A percentile compares a stretch with the other conserved stretches of the same genome.
Evolutionary conservation across 2,797 vertebrate species (phyloP).

Genomic region (Molossus molossus): DNA sequence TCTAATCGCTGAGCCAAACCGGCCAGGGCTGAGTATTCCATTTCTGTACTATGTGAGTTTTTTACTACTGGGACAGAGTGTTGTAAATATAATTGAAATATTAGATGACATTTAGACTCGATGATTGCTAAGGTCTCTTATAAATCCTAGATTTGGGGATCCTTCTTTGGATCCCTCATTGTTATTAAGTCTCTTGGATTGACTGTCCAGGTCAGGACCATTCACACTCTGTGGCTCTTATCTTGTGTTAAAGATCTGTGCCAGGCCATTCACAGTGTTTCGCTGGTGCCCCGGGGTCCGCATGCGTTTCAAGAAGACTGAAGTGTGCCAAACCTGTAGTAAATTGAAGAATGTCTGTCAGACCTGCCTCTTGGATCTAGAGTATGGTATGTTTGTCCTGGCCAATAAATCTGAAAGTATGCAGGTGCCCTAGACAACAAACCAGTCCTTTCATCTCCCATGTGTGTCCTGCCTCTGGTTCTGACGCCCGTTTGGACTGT

Average conservation of each 20-base stretch:
- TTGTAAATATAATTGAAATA: background rate
- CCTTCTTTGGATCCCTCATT: background rate
- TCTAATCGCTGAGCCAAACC: too few species aligned
- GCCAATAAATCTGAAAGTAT: background rate
- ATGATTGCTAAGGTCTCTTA: background rate
- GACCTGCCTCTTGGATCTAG: conserved; percentile 97
- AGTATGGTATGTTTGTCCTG: conserved; percentile 94
- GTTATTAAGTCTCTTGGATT: conserved; percentile 20
- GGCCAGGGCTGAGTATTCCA: background rate
- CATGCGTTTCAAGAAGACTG: conserved; percentile 99
- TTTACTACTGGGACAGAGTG: background rate
- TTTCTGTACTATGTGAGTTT: conserved; percentile 8
- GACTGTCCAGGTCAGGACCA: background rate
- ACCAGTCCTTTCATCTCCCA: background rate
- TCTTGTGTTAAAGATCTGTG: conserved; percentile 94
- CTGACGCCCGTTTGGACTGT: background rate
- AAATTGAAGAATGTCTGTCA: conserved; percentile 99
- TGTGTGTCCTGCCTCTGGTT: background rate
- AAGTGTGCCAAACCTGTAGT: conserved; percentile 99
- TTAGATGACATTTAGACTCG: background rate
- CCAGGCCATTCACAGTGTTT: conserved; percentile 98
- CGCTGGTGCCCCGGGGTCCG: conserved; percentile 98
- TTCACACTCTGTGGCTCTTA: background rate
- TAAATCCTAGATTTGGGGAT: background rate
- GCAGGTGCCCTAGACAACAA: background rate